Conservation (phyloP, 2,113 vertebrate species). For the Periophthalmus modestus region DNA sequence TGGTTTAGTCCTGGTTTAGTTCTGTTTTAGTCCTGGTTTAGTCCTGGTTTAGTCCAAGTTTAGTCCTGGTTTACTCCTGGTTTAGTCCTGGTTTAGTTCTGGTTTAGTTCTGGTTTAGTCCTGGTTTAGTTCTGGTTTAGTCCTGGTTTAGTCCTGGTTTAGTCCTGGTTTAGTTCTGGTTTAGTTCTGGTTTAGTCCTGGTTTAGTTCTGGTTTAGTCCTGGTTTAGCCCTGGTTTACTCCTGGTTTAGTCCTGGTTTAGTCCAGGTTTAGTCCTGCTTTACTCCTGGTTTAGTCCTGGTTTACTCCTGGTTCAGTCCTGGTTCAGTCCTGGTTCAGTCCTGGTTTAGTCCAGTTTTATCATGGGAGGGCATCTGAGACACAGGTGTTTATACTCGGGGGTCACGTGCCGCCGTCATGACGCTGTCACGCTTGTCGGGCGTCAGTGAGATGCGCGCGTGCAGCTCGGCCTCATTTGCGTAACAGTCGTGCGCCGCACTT, state of each 20-base stretch:
- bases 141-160: conserved; percentile 5
- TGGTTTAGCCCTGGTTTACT: conserved; percentile 2
- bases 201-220: conserved; percentile 2
- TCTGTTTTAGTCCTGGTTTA: neutral
- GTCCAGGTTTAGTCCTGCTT: conserved; percentile 2
- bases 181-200: neutral
- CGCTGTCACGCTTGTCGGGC: neutral
- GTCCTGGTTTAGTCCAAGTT: neutral
- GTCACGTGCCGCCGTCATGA: conserved; percentile 2
- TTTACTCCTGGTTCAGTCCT: neutral
- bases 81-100: neutral
- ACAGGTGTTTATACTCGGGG: neutral
- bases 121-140: neutral
- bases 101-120: neutral
- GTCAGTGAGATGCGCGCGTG: conserved; percentile 1
- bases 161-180: neutral
- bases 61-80: neutral
- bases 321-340: neutral
- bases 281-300: conserved; percentile 2
- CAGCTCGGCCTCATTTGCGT: neutral
- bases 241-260: conserved; percentile 2
- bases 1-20: neutral
- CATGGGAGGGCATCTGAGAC: neutral
- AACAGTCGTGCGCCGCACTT: conserved; percentile 1
- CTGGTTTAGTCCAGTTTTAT: neutral